A percentile compares a stretch with the other conserved stretches of the same genome.
phyloP scores from a whole-genome alignment of 2,113 vertebrate genomes.

The Benitochromis conjunctus region DNA sequence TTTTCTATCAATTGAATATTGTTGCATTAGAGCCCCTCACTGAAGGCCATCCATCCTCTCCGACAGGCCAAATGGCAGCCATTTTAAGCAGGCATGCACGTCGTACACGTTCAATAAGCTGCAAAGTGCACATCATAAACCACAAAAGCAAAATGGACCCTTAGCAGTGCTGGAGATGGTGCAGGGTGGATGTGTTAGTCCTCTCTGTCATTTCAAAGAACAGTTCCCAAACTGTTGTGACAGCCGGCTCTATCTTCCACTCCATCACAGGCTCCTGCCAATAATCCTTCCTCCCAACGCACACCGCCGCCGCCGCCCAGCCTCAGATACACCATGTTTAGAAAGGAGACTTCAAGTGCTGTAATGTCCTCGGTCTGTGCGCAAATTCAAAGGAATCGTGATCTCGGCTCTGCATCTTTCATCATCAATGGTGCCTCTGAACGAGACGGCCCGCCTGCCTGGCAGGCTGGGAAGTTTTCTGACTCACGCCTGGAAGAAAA shows the following conservation, averaged over 20 bases:
- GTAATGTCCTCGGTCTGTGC: background rate
- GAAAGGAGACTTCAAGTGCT: constrained; percentile 11
- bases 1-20: background rate
- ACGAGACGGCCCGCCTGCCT: background rate
- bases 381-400: background rate
- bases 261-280: constrained; percentile 41
- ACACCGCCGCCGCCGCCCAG: background rate
- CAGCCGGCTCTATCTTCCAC: constrained; percentile 32
- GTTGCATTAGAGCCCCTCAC: background rate
- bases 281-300: background rate
- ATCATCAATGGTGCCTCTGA: background rate
- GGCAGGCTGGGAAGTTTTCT: background rate
- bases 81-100: background rate
- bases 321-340: background rate
- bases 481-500: background rate
- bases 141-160: constrained; percentile 18
- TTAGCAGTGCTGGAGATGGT: background rate
- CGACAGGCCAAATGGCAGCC: background rate
- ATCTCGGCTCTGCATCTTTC: background rate
- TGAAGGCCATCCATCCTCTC: background rate
- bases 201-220: constrained; percentile 20
- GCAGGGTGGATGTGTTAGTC: background rate
- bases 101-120: background rate
- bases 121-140: constrained; percentile 15
- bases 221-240: constrained; percentile 24